A percentile compares a stretch with the other conserved stretches of the same genome.
phyloP scores from a whole-genome alignment of 2,797 vertebrate genomes.

The Argya squamiceps region DNA sequence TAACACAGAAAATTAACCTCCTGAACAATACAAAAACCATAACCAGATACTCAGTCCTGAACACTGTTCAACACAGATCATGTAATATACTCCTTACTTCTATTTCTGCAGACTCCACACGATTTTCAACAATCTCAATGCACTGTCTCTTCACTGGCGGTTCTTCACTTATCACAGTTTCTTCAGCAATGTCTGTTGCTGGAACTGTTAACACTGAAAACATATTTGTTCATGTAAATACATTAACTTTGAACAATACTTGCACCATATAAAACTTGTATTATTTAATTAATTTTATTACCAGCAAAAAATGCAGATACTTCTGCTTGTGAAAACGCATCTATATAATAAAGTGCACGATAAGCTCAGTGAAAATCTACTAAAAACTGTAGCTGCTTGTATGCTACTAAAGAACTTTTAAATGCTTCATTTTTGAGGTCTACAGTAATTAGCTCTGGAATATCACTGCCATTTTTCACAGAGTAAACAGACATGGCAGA shows the following conservation, averaged over 20 bases:
- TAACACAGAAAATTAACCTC: slow-evolving; percentile 48
- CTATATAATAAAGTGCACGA: background rate
- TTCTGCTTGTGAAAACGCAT: background rate
- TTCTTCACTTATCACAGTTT: slow-evolving; percentile 88
- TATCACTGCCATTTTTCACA: background rate
- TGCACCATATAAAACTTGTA: background rate
- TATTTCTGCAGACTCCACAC: slow-evolving; percentile 82
- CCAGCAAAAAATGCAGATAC: background rate
- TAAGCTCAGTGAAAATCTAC: background rate
- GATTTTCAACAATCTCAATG: slow-evolving; percentile 86
- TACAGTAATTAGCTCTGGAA: background rate
- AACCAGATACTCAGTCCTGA: slow-evolving; percentile 47
- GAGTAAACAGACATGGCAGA: background rate
- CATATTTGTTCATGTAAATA: background rate
- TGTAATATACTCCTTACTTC: slow-evolving; percentile 81
- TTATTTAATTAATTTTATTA: background rate
- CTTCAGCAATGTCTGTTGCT: slow-evolving; percentile 88
- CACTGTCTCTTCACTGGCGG: slow-evolving; percentile 82
- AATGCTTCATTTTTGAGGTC: background rate
- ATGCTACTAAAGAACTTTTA: background rate
- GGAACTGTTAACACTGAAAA: slow-evolving; percentile 86
- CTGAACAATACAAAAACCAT: background rate
- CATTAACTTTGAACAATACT: background rate
- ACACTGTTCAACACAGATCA: slow-evolving; percentile 66
- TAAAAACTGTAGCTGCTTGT: background rate